Percentiles rank a stretch among this genome's conserved stretches.
Evolutionary conservation across 2,888 invertebrate species (phyloP).

Genomic region (Chrysolina haemoptera): DNA sequence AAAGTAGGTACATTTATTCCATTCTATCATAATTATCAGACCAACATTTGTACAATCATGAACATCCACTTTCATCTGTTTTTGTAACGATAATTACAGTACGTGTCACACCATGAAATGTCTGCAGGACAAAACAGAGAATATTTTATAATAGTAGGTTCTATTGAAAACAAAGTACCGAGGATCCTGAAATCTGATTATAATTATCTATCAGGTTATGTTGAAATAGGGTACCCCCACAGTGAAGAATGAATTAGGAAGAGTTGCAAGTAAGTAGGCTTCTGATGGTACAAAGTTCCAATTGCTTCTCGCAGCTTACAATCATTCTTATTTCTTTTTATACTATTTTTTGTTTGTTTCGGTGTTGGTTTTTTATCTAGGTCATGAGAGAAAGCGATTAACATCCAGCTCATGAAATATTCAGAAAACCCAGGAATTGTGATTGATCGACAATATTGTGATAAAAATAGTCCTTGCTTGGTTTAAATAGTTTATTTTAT

Average conservation of each 20-base stretch:
- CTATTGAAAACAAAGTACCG: neutral
- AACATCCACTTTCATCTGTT: neutral
- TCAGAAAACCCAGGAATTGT: no score
- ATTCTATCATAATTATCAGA: neutral
- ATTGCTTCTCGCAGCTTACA: neutral
- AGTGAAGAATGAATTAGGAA: neutral
- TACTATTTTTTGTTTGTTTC: no score
- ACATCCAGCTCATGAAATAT: no score
- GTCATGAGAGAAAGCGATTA: no score
- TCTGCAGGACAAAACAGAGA: neutral
- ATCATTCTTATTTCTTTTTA: no score
- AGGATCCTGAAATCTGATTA: neutral
- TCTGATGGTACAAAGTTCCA: neutral
- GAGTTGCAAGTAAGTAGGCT: no score
- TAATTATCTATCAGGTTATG: neutral
- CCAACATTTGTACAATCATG: neutral
- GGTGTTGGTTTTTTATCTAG: no score
- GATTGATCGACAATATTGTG: no score
- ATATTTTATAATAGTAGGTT: neutral
- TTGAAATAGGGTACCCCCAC: neutral
- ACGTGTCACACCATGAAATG: neutral
- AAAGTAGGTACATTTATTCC: neutral
- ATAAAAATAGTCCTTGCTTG: no score
- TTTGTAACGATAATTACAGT: neutral
- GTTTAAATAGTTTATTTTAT: no score